These are phyloP conservation scores for Tipula vernalis DNA, from an alignment of 2,888 invertebrate genomes.

Conservation along the genomic window DNA sequence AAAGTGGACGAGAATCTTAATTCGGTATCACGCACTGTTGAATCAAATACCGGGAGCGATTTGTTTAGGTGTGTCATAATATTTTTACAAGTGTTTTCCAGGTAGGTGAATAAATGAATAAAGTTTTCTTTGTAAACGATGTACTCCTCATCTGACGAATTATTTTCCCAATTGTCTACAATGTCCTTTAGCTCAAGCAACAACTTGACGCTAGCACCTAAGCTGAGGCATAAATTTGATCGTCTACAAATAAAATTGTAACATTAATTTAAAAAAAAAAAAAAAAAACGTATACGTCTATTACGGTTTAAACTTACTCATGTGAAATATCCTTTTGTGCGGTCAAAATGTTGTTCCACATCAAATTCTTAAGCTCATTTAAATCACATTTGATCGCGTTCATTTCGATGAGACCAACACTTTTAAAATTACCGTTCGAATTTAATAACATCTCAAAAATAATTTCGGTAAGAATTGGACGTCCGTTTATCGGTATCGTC, in stretches of 20 bases:
- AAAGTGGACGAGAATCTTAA: conserved; percentile 16
- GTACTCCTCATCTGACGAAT: background rate
- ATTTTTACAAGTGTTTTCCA: background rate
- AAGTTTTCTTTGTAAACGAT: background rate
- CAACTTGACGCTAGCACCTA: background rate
- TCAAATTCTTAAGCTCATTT: conserved; percentile 33
- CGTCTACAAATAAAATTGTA: background rate
- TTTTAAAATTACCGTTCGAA: conserved; percentile 24
- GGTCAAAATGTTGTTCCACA: conserved; percentile 39
- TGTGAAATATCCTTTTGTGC: background rate
- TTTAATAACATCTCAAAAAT: conserved; percentile 24
- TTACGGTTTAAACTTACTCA: background rate
- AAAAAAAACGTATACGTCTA: background rate
- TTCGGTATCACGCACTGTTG: background rate
- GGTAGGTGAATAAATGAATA: background rate
- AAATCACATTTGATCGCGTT: conserved; percentile 25
- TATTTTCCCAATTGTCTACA: background rate
- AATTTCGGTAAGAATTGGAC: conserved; percentile 8
- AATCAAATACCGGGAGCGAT: background rate
- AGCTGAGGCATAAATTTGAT: background rate
- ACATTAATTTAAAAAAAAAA: background rate
- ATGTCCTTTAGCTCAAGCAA: background rate
- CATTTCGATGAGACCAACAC: conserved; percentile 28
- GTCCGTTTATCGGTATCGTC: background rate
- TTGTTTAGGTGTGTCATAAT: background rate